Percentiles rank a stretch among this genome's conserved stretches.
Evolutionary conservation across 30 jellyfish, hydroid and myxozoan species (phyloP).

Genomic region (Turritopsis dohrnii): DNA sequence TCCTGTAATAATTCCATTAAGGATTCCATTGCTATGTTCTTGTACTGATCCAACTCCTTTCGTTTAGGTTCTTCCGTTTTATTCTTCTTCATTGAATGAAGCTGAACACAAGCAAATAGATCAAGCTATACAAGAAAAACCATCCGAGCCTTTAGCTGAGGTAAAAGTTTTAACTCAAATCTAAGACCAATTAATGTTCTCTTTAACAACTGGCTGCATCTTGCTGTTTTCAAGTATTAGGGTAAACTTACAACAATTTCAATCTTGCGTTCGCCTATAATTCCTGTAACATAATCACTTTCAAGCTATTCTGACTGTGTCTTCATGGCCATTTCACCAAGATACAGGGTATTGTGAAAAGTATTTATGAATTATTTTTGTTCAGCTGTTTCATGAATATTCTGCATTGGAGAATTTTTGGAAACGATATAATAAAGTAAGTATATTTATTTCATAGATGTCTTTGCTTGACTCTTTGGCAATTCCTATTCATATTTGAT

Average conservation of each 20-base stretch:
- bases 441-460: neutral
- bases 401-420: conserved; percentile 81
- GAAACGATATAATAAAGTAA: conserved; percentile 82
- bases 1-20: too few relatives aligned
- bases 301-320: too few relatives aligned
- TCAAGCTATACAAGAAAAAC: conserved; percentile 52
- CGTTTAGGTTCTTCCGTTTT: conserved; percentile 82
- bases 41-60: neutral
- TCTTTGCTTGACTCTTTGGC: too few relatives aligned
- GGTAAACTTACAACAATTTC: too few relatives aligned
- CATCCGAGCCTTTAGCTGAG: conserved; percentile 77
- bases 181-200: neutral
- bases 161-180: conserved; percentile 24
- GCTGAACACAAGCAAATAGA: conserved; percentile 73
- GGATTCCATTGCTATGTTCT: neutral
- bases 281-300: too few relatives aligned
- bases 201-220: neutral
- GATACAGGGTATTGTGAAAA: neutral
- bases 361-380: neutral
- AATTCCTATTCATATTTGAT: too few relatives aligned
- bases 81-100: conserved; percentile 60
- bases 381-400: conserved; percentile 74
- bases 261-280: too few relatives aligned
- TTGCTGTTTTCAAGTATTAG: neutral
- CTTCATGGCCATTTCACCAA: neutral